Percentiles rank a stretch among this genome's conserved stretches.
These are phyloP conservation scores for Morone chrysops DNA, from an alignment of 2,113 vertebrate genomes.

Conservation along the genomic window DNA sequence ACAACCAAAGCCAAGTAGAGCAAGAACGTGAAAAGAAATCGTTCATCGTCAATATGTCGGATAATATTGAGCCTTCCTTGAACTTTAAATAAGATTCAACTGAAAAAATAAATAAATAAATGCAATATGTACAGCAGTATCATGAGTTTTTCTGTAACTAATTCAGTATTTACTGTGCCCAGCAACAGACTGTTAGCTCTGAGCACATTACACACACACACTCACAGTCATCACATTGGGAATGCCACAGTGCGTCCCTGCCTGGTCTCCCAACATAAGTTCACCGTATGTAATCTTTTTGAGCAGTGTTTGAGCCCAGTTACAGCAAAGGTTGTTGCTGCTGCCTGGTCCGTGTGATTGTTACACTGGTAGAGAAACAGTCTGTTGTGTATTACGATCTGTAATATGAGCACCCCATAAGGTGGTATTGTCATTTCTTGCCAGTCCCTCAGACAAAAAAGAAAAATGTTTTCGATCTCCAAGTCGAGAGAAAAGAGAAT, in stretches of 20 bases:
- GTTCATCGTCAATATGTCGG: too few relatives aligned
- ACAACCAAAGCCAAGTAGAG: background rate
- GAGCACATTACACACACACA: too few relatives aligned
- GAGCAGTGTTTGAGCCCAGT: background rate
- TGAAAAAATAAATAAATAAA: too few relatives aligned
- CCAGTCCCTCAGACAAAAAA: slow-evolving; percentile 33
- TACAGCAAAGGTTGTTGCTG: background rate
- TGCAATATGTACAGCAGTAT: too few relatives aligned
- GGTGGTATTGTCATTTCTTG: slow-evolving; percentile 48
- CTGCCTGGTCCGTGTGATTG: background rate
- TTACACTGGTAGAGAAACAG: slow-evolving; percentile 22
- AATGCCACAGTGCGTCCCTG: too few relatives aligned
- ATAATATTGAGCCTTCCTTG: too few relatives aligned
- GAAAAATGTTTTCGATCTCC: slow-evolving; percentile 51
- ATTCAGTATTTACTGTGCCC: too few relatives aligned
- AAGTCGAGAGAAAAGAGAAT: slow-evolving; percentile 35
- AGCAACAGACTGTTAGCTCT: too few relatives aligned
- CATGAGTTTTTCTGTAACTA: too few relatives aligned
- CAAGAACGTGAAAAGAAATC: background rate
- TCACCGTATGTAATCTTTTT: slow-evolving; percentile 3
- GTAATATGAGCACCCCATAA: slow-evolving; percentile 47
- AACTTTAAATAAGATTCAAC: too few relatives aligned
- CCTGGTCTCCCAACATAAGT: too few relatives aligned
- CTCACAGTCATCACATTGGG: too few relatives aligned
- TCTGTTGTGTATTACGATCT: slow-evolving; percentile 35